Base-by-base conservation (phyloP, 2,888 invertebrate species). In the Craniophora ligustri region DNA sequence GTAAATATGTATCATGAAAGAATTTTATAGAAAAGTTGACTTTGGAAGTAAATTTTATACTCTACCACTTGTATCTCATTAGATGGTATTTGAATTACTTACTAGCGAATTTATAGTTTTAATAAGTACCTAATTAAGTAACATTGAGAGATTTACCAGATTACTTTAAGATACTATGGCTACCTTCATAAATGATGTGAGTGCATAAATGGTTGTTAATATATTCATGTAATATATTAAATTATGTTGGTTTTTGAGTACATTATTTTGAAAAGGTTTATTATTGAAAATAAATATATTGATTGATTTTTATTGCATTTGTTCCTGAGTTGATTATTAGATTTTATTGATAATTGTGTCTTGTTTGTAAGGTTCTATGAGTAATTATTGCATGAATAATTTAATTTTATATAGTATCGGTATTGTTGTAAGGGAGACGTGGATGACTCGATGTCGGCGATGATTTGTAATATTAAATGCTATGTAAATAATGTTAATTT, bases 271-370 rank as follows among this genome's bases (percentile, higher is more conserved):
- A 88, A 89, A 89, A 84, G 79, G 81, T 87, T 85, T 86, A 86
- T 88, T 85, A 82, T 68, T 76, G 65, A 75, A 79, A 79, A 70
- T 74, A 72, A 72, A 78, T 81, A 88, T 89, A 88, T 89, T 86
- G 87, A 91, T 89, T 83, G 89, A 92, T 91, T 92, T 86, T 89
- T 92, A 92, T 91, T 93, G 93, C 93, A 93, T 93, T 93, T 92
- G 93, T 93, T 93, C 93, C 93, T 93, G 93, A 92, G 88, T 91
- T 92, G 90, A 91, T 87, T 89, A 85, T 87, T 92, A 92, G 89
- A 91, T 91, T 92, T 91, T 92, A 92, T 91, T 82, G 68, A 82
- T 82, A 78, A 85, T 86, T 86, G 85, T 86, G 85, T 86, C 75
- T 87, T 80, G 82, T 86, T 87, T 90, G 41, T 73, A 89, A 88